phyloP scores from a whole-genome alignment of 1,140 invertebrate species.

The Phenacoccus solenopsis region DNA sequence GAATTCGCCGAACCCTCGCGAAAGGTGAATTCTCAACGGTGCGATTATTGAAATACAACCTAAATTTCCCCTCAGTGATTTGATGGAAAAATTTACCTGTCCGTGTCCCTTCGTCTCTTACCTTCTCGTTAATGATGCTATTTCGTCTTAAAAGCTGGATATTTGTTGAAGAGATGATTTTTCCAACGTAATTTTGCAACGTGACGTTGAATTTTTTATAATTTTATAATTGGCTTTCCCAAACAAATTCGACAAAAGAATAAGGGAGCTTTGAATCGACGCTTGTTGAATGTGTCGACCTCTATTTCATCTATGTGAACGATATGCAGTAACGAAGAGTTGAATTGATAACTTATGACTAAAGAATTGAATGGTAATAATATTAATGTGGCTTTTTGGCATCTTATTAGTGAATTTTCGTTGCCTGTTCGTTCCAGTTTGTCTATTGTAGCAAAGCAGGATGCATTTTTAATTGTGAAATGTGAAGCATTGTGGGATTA shows the following conservation, averaged over 20 bases:
- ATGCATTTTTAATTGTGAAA: background rate
- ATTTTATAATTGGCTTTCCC: background rate
- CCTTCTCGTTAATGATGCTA: background rate
- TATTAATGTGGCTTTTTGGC: background rate
- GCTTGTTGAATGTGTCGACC: background rate
- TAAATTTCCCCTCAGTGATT: too few species aligned
- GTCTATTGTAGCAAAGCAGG: background rate
- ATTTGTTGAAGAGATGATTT: too few species aligned
- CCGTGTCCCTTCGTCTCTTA: background rate
- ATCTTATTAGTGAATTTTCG: background rate
- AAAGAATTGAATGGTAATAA: background rate
- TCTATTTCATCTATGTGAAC: background rate
- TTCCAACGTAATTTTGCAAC: too few species aligned
- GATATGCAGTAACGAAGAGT: background rate
- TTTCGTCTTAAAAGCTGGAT: too few species aligned
- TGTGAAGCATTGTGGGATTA: background rate
- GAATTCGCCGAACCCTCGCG: too few species aligned
- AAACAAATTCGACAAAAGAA: background rate
- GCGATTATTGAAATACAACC: too few species aligned
- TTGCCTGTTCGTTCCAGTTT: background rate
- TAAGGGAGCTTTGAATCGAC: background rate
- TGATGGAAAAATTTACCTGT: background rate
- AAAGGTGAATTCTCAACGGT: too few species aligned
- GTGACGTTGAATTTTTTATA: constrained; percentile 4
- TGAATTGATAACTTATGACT: background rate